These are phyloP conservation scores for Tribolium freemani DNA, from an alignment of 2,888 invertebrate species.

Conservation along the genomic window DNA sequence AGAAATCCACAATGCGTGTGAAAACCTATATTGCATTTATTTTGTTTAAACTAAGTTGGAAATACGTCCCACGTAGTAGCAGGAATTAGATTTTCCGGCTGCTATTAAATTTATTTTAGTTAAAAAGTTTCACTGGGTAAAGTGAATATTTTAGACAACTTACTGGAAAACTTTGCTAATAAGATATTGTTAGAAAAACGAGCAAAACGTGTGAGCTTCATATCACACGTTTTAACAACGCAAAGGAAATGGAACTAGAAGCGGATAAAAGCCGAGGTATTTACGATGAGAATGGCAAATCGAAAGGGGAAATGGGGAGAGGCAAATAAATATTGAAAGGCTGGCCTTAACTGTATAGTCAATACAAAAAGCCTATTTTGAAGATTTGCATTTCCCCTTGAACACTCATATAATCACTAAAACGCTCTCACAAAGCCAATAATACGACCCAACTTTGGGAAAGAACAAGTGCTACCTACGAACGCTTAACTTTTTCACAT, in stretches of 20 bases:
- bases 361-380: conserved; percentile 34
- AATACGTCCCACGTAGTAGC: background rate
- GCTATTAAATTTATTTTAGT: conserved; percentile 18
- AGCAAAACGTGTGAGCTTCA: conserved; percentile 52
- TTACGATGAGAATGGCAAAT: conserved; percentile 55
- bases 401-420: conserved; percentile 48
- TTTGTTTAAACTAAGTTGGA: background rate
- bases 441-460: conserved; percentile 18
- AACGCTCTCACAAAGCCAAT: conserved; percentile 36
- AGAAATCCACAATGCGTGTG: background rate
- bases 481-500: too few relatives aligned
- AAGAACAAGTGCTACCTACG: background rate
- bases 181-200: conserved; percentile 58
- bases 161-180: conserved; percentile 55
- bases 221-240: conserved; percentile 55
- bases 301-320: conserved; percentile 55
- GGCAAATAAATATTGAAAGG: conserved; percentile 58
- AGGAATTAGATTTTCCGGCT: background rate
- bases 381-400: conserved; percentile 51
- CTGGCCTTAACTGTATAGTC: conserved; percentile 47
- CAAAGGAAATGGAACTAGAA: conserved; percentile 53
- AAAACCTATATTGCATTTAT: background rate
- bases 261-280: conserved; percentile 55
- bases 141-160: conserved; percentile 49
- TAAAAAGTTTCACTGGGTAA: conserved; percentile 17